Conservation (phyloP, 1,140 invertebrate species). For the Drosophila navojoa region DNA sequence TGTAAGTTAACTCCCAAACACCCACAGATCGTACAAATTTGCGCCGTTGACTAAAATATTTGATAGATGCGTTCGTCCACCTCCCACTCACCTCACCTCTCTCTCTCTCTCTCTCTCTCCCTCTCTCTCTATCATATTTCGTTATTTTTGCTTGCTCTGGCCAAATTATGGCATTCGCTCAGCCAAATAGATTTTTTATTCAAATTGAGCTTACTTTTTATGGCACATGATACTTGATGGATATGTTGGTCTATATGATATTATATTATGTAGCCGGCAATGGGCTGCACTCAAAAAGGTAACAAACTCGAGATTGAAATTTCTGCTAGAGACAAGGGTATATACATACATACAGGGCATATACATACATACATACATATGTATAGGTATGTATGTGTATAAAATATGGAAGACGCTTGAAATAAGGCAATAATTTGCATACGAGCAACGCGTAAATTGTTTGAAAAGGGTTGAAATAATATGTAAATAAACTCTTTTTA, state of each 20-base stretch:
- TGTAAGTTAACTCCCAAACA: slow-evolving; percentile 1
- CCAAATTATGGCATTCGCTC: slow-evolving; percentile 12
- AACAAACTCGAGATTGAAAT: slow-evolving; percentile 37
- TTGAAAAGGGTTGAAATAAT: slow-evolving; percentile 1
- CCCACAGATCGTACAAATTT: slow-evolving; percentile 33
- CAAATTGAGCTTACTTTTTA: slow-evolving; percentile 51
- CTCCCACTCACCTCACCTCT: no score
- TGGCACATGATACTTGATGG: slow-evolving; percentile 30
- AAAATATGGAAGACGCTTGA: neutral
- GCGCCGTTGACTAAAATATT: slow-evolving; percentile 50
- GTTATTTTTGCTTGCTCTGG: slow-evolving; percentile 28
- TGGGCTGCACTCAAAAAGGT: slow-evolving; percentile 28
- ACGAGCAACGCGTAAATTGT: slow-evolving; percentile 25
- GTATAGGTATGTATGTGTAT: neutral
- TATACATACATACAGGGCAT: neutral
- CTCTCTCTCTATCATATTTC: slow-evolving; percentile 2
- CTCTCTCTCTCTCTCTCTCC: neutral
- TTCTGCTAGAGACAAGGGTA: slow-evolving; percentile 11
- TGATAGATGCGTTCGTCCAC: slow-evolving; percentile 42
- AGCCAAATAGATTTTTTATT: slow-evolving; percentile 77
- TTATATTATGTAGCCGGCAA: neutral
- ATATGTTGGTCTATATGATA: slow-evolving; percentile 29
- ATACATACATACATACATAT: neutral
- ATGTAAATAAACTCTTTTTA: slow-evolving; percentile 2
- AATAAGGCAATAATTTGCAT: slow-evolving; percentile 62